Evolutionary conservation across 23 tunicate species (phyloP).

Genomic region (Phallusia fumigata): DNA sequence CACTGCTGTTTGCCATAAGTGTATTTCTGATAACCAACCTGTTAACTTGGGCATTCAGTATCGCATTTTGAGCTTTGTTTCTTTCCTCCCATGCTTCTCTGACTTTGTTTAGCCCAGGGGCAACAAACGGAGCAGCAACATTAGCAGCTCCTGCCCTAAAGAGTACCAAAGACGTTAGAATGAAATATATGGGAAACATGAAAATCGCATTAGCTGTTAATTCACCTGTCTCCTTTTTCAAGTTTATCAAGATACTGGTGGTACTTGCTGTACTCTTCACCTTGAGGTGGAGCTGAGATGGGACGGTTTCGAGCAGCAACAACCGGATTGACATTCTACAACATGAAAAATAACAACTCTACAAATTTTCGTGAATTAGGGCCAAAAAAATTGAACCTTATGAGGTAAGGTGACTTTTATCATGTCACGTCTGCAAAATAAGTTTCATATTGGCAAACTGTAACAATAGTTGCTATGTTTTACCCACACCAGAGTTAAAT

Average conservation of each 20-base stretch:
- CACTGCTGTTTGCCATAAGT: no score
- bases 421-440: no score
- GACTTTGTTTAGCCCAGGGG: slow-evolving; percentile 51
- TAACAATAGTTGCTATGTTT: no score
- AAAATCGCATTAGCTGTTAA: background rate
- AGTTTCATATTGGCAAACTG: no score
- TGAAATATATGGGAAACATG: no score
- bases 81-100: slow-evolving; percentile 89
- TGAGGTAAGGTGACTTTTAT: no score
- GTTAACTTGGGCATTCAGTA: slow-evolving; percentile 58
- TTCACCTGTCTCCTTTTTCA: slow-evolving; percentile 55
- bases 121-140: slow-evolving; percentile 30
- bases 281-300: slow-evolving; percentile 62
- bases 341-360: background rate
- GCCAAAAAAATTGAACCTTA: no score
- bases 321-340: background rate
- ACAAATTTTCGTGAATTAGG: no score
- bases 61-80: slow-evolving; percentile 51
- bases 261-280: slow-evolving; percentile 68
- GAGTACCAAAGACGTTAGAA: background rate
- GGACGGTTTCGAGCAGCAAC: slow-evolving; percentile 49
- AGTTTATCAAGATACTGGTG: slow-evolving; percentile 64
- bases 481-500: no score
- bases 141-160: slow-evolving; percentile 46
- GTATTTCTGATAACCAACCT: slow-evolving; percentile 17